Conservation (phyloP, 2,888 invertebrate species). For the Oligia fasciuncula region DNA sequence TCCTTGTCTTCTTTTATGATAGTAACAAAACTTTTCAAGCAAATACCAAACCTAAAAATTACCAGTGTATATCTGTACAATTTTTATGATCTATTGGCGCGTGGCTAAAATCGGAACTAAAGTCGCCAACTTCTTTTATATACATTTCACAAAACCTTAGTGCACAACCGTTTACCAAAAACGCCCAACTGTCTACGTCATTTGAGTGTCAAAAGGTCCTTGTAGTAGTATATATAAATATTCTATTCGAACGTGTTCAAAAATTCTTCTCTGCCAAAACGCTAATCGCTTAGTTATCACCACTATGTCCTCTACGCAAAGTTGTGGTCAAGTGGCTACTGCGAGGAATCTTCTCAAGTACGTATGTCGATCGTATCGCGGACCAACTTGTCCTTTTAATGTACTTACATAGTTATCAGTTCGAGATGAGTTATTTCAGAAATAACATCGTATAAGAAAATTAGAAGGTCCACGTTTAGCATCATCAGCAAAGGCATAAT, state of each 20-base stretch:
- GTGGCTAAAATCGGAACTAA: neutral
- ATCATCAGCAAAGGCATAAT: neutral
- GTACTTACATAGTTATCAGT: constrained; percentile 55
- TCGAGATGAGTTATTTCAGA: constrained; percentile 41
- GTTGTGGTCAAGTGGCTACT: constrained; percentile 44
- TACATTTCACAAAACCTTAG: neutral
- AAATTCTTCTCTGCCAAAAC: neutral
- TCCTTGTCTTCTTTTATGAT: neutral
- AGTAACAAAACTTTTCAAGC: neutral
- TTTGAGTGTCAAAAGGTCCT: neutral
- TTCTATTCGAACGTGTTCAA: neutral
- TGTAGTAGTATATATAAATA: neutral
- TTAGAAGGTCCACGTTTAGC: constrained; percentile 11
- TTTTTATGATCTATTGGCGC: neutral
- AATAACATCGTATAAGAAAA: neutral
- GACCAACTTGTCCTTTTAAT: constrained; percentile 54
- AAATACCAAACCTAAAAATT: neutral
- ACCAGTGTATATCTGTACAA: too few relatives aligned
- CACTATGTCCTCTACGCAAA: neutral
- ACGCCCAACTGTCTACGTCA: too few relatives aligned
- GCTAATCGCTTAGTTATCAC: constrained; percentile 14
- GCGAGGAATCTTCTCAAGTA: constrained; percentile 26
- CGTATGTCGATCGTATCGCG: constrained; percentile 30
- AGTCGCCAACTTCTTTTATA: neutral
- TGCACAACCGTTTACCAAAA: neutral